Base-by-base conservation (phyloP, 2,113 vertebrate species). In the Centropus unirufus region DNA sequence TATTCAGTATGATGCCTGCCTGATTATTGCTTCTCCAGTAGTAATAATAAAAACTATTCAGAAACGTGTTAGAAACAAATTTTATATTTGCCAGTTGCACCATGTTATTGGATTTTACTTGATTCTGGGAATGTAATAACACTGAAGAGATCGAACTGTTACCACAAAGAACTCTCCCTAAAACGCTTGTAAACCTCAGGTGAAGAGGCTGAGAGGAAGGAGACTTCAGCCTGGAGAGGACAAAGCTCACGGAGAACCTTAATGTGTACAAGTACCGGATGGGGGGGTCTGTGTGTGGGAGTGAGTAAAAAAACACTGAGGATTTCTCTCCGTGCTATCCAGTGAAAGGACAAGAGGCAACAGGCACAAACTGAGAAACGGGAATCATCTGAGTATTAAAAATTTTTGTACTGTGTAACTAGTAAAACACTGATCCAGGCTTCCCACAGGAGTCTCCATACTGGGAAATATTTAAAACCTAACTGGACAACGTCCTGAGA, bases 1-100 rank as follows among this genome's bases (percentile, higher is more conserved):
- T 36, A 21, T 55, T 44, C 52, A 68, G 14, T 55, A 5, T 16
- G 14, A 6, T 8, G 47, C 3, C 26, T 80, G 32, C 5, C 39
- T 85, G 62, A 79, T 49, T 27, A 49, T 85, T 5, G 1, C 27
- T 36, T 40, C 69, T 78, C 36, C 78, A 32, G 23, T 1, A 46
- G 24, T 4, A 67, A 70, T 63, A 83, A 93, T 12, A 17, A 66
- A 90, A 94, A 77, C 83, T 1, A 1, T 63, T 82, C 75, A 76
- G 75, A 88, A 91, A 63, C 9, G 26, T 51, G 42, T 80, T 92
- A 52, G 82, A 78, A 93, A 90, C 39, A 92, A 85, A 67, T 67
- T 34, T 24, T 21, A 23, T 34, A 5, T 73, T 89, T 90, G 57
- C 63, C 55, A 52, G 59, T 55, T 44, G 82, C 26, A n/a, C 59